These are phyloP conservation scores for Beroe ovata DNA, from an alignment of 37 sponge, comb jelly and placozoan genomes.

Conservation along the genomic window DNA sequence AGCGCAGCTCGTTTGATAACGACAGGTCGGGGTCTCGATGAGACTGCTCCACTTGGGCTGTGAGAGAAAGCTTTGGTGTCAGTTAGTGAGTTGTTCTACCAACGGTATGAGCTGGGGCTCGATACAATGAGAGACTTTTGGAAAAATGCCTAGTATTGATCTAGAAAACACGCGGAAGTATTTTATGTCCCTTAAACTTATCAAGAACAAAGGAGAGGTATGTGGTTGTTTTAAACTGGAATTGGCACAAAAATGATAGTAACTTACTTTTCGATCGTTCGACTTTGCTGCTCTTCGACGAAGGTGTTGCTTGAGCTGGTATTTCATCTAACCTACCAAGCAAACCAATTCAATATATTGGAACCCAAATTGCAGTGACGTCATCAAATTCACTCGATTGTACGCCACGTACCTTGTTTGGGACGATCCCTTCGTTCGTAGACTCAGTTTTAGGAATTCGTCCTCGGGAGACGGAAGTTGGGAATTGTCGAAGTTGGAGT, in stretches of 20 bases:
- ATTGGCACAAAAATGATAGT: constrained; percentile 8
- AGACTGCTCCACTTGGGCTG: constrained; percentile 32
- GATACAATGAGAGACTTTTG: no score
- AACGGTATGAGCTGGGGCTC: no score
- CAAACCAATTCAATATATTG: neutral
- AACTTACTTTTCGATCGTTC: constrained; percentile 45
- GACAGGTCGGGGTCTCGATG: neutral
- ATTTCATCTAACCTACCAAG: neutral
- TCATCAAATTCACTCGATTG: no score
- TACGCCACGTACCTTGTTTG: constrained; percentile 9
- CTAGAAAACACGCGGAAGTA: no score
- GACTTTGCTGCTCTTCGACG: constrained; percentile 16
- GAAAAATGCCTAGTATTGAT: no score
- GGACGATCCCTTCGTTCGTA: neutral
- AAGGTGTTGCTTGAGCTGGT: neutral
- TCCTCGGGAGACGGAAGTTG: constrained; percentile 21
- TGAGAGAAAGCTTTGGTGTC: constrained; percentile 60
- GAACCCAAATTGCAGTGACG: no score
- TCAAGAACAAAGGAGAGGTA: no score
- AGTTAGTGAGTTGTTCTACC: constrained; percentile 34
- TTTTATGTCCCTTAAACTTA: no score
- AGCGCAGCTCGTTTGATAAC: constrained; percentile 45
- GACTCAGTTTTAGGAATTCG: constrained; percentile 47
- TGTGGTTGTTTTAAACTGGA: no score
- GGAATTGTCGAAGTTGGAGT: no score